Evolutionary conservation across 1,140 invertebrate genomes (phyloP), one percentile per base, ranked within the genome.

Genomic region (Polypedilum pembai): DNA sequence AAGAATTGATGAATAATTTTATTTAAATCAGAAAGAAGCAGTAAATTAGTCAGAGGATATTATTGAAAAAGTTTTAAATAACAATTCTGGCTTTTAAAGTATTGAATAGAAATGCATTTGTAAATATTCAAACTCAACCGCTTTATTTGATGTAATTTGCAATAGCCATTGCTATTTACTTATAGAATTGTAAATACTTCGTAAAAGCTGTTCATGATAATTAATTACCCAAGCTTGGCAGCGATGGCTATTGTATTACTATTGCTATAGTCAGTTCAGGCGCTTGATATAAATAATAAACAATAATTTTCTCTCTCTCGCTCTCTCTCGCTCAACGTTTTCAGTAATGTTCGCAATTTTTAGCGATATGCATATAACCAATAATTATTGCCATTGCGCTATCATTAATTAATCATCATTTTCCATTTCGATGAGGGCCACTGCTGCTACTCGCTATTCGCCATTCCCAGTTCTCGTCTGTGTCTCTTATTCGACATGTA

Each of bases 331-430:
- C 1, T 33, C n/a, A n/a, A n/a, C n/a, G n/a, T 3, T 33, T 33
- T 56, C 45, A 56, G 45, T 56, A 56, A 56, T 56, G 45, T 56
- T 56, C 45, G 45, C 45, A 56, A 56, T 56, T 56, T 56, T 56
- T 15, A n/a, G 45, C 45, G n/a, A 56, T 56, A n/a, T 56, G 45
- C 45, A 56, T 33, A 33, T 33, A 33, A 56, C 45, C 45, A 56
- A 56, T 56, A 56, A 56, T 56, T 56, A 56, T 56, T 56, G 45
- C 45, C 45, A 56, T 56, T 56, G 12, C 45, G 45, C 45, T 56
- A 56, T 56, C 45, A 56, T 56, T 56, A 56, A 56, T 56, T 56
- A 56, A 56, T 56, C 45, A 56, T 56, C 45, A n/a, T 56, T n/a
- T 56, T 56, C 45, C 45, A 56, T 56, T 56, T 56, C 12, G n/a